Evolutionary conservation across 64 coral and sea anemone species (phyloP).

Genomic region (Hydrozoanthus tunicans): DNA sequence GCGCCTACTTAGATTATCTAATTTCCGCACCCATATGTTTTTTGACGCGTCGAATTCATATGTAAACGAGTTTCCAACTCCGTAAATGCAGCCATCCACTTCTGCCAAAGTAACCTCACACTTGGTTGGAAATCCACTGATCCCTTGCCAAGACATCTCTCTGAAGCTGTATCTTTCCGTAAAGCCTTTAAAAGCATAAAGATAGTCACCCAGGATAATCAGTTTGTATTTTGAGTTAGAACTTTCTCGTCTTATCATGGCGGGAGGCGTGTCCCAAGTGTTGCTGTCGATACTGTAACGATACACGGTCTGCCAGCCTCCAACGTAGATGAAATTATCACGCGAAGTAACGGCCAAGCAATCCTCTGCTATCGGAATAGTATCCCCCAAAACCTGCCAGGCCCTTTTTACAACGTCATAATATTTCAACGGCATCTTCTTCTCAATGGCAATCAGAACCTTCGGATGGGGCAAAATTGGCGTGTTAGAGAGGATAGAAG

Average conservation of each 20-base stretch:
- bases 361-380: neutral
- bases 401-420: neutral
- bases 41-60: neutral
- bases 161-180: slow-evolving; percentile 4
- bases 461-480: neutral
- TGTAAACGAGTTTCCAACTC: neutral
- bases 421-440: neutral
- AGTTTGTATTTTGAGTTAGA: neutral
- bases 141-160: neutral
- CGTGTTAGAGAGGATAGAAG: too few relatives aligned
- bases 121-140: too few relatives aligned
- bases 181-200: neutral
- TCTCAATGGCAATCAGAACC: neutral
- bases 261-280: neutral
- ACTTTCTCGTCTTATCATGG: neutral
- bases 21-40: slow-evolving; percentile 36
- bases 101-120: neutral
- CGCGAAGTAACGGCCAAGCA: neutral
- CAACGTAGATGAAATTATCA: slow-evolving; percentile 8
- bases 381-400: neutral
- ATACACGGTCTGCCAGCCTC: neutral
- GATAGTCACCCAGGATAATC: neutral
- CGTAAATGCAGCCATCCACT: slow-evolving; percentile 21
- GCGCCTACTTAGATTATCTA: neutral
- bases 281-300: neutral